Conservation (phyloP, 2,888 invertebrate genomes). For the Oconnorella tubifera region DNA sequence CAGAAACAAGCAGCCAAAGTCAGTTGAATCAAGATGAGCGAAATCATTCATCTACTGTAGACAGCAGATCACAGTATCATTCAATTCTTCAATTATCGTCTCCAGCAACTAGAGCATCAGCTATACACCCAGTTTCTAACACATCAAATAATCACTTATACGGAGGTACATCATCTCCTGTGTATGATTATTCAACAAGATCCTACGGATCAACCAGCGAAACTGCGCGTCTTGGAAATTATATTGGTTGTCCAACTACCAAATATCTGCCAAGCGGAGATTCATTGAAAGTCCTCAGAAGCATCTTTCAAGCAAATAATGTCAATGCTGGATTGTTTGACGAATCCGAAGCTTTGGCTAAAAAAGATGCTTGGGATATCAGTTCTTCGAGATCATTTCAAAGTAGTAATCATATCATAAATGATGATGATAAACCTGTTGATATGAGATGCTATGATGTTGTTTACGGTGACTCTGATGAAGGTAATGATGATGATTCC, state of each 20-base stretch:
- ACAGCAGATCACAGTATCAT: slow-evolving; percentile 14
- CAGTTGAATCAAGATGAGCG: too few relatives aligned
- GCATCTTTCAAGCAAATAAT: neutral
- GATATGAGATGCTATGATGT: neutral
- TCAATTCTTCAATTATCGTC: slow-evolving; percentile 9
- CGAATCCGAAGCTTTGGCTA: neutral
- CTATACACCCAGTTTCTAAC: neutral
- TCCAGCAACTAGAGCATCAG: neutral
- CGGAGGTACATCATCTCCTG: neutral
- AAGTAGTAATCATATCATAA: neutral
- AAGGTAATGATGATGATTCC: neutral
- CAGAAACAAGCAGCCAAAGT: too few relatives aligned
- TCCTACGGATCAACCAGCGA: neutral
- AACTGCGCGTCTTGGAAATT: neutral
- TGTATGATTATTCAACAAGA: neutral
- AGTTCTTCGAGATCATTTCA: neutral
- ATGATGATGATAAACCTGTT: slow-evolving; percentile 1
- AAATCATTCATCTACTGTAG: neutral
- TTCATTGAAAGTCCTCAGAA: neutral
- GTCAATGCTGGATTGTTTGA: neutral
- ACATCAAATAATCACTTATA: too few relatives aligned
- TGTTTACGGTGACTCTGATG: neutral
- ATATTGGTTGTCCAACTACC: neutral
- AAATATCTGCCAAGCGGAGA: neutral
- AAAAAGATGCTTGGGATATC: neutral